A percentile compares a stretch with the other conserved stretches of the same genome.
phyloP scores from a whole-genome alignment of 2,797 vertebrate genomes.

The Melanotaenia trifasciata region DNA sequence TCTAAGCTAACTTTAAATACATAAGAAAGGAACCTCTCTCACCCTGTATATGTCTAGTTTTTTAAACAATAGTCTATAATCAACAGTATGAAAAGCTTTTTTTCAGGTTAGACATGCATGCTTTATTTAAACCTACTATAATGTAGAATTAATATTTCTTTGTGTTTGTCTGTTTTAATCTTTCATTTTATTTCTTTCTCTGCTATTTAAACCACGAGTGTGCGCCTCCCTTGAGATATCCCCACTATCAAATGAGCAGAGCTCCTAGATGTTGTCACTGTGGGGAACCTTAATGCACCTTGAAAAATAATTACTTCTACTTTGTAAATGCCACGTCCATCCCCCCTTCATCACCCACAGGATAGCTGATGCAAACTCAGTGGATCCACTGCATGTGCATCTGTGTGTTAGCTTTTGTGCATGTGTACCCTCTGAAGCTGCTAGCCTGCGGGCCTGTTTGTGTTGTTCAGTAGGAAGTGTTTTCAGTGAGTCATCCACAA shows the following conservation, averaged over 20 bases:
- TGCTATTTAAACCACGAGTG: constrained; percentile 61
- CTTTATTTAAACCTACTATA: neutral
- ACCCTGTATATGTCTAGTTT: too few species aligned
- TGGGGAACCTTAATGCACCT: constrained; percentile 58
- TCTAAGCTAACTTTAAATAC: too few species aligned
- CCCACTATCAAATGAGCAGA: constrained; percentile 55
- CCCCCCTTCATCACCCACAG: constrained; percentile 65
- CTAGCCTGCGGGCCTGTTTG: constrained; percentile 81
- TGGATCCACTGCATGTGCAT: constrained; percentile 27
- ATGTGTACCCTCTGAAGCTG: constrained; percentile 41
- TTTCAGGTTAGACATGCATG: neutral
- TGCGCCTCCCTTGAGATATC: constrained; percentile 42
- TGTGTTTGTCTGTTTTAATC: constrained; percentile 26
- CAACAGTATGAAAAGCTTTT: too few species aligned
- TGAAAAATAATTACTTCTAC: constrained; percentile 76
- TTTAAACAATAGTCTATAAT: too few species aligned
- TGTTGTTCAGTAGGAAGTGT: constrained; percentile 80
- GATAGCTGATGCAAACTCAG: constrained; percentile 76
- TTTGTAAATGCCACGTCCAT: constrained; percentile 62
- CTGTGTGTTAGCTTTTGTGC: constrained; percentile 59
- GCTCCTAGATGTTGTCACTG: constrained; percentile 55
- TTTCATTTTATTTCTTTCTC: neutral
- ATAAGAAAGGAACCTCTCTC: too few species aligned
- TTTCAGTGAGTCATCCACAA: constrained; percentile 87
- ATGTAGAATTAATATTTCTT: neutral